Base-by-base conservation (phyloP, 2,888 invertebrate genomes). In the Drosophila gaucha region DNA sequence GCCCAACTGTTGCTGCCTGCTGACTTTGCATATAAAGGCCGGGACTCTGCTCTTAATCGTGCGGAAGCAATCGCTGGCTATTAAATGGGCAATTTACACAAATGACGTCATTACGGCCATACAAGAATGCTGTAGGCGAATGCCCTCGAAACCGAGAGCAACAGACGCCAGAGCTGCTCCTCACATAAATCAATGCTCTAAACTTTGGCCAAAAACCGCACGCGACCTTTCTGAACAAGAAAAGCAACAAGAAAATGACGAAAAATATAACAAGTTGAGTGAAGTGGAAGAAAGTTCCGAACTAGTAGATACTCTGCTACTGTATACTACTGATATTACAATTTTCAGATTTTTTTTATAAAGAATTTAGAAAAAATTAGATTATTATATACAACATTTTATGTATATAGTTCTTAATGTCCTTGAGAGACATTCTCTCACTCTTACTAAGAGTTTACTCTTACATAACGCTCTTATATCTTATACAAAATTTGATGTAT, bases 61-160 rank as follows among this genome's bases (percentile, higher is more conserved):
- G 82, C 88, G 80, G 80, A 89, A 88, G 77, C 77, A 82, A 89
- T 89, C 82, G 86, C 88, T 79, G 75, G 66, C 77, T 64, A 67
- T 70, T 74, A 77, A 88, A 89, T 80, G 73, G 87, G 71, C 77
- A 86, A 88, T 88, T 89, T 89, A 68, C 59, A 64, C 63, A 82
- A 86, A 84, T 87, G 84, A 84, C 82, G 83, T 79, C 82, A 87
- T 84, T 75, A 68, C 39, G 49, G 31, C 54, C 64, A 73, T n/a
- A 54, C 57, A 10, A 55, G 26, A 49, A 26, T n/a, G 56, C 30
- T 43, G 24, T 28, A 62, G 64, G 63, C 60, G 54, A 78, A 70
- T 62, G 59, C 43, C 60, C 66, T 14, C 30, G 16, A 50, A n/a
- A 28, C 24, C 6, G 16, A 28, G 49, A 57, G 58, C 58, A 66